Conservation (phyloP, 2,113 vertebrate species). For the Erythrocebus patas region DNA sequence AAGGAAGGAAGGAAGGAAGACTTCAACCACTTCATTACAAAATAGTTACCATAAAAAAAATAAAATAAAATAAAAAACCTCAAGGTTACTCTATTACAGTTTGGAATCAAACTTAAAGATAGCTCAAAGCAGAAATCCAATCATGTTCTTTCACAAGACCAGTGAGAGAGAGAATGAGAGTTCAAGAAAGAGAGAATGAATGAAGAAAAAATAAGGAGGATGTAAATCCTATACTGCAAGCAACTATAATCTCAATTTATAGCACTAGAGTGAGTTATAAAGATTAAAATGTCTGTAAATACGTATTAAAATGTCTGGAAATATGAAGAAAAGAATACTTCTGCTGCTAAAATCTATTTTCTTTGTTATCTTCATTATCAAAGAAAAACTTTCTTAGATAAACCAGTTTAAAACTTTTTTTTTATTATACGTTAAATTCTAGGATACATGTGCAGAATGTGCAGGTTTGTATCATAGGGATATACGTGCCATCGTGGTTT, state of each 20-base stretch:
- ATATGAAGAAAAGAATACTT: conserved; percentile 40
- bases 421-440: too few relatives aligned
- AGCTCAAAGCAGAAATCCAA: background rate
- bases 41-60: background rate
- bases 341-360: background rate
- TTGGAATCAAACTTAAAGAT: background rate
- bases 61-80: background rate
- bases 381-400: conserved; percentile 28
- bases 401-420: conserved; percentile 3
- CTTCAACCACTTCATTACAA: background rate
- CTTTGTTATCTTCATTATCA: conserved; percentile 24
- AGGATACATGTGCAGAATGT: too few relatives aligned
- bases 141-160: background rate
- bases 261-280: conserved; percentile 45
- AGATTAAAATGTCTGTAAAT: conserved; percentile 57
- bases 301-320: conserved; percentile 41
- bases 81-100: background rate
- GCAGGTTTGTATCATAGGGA: too few relatives aligned
- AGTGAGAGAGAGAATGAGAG: background rate
- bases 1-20: too few relatives aligned
- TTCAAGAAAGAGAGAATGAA: background rate
- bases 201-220: background rate
- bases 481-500: too few relatives aligned
- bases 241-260: conserved; percentile 51
- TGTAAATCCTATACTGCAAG: conserved; percentile 60